Conservation (phyloP, 2,888 invertebrate species). For the Drosophila anomelani region DNA sequence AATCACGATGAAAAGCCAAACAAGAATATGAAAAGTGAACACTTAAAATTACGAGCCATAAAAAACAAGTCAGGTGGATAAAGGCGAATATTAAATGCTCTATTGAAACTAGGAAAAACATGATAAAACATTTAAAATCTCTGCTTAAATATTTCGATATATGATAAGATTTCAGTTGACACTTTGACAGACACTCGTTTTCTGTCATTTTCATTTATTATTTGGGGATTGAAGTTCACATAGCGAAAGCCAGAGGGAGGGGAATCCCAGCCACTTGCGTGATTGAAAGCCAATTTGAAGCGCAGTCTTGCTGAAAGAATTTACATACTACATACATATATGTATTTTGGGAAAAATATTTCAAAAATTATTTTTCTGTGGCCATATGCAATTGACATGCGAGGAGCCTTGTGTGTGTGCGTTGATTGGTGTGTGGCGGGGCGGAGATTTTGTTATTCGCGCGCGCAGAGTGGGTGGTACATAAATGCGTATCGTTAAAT, state of each 20-base stretch:
- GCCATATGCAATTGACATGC: conserved; percentile 20
- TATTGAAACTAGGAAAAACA: neutral
- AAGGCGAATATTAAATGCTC: neutral
- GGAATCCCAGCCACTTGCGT: conserved; percentile 1
- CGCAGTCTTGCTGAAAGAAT: conserved; percentile 17
- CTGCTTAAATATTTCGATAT: neutral
- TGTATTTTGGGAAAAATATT: conserved; percentile 6
- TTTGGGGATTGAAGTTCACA: neutral
- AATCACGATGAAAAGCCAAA: conserved; percentile 14
- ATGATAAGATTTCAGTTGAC: neutral
- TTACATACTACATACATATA: neutral
- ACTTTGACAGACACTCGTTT: neutral
- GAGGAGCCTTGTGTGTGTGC: conserved; percentile 8
- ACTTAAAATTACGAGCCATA: conserved; percentile 8
- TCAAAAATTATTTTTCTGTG: conserved; percentile 18
- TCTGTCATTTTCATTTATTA: neutral
- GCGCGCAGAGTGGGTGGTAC: neutral
- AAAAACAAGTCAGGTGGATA: neutral
- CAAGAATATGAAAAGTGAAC: conserved; percentile 4
- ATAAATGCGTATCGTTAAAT: conserved; percentile 8
- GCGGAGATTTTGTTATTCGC: conserved; percentile 1
- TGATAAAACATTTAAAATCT: neutral
- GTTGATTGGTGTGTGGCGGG: conserved; percentile 1
- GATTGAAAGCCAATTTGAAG: conserved; percentile 16
- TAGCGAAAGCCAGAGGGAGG: neutral